Percentiles rank a stretch among this genome's conserved stretches.
Evolutionary conservation across 2,888 invertebrate species (phyloP).

Genomic region (Liodrosophila aerea): DNA sequence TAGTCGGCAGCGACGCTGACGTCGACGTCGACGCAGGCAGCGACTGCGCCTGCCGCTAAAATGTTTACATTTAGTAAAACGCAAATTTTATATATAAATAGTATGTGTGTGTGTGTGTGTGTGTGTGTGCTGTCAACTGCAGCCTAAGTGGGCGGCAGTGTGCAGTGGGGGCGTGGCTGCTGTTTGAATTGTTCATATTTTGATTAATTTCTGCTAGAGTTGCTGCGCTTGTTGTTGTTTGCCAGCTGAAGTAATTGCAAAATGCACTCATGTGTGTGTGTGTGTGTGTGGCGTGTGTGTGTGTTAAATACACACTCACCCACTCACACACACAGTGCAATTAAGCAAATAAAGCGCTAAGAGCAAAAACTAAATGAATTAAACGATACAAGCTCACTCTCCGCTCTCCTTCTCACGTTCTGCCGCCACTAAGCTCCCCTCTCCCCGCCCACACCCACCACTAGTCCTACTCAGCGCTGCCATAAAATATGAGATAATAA

Average conservation of each 20-base stretch:
- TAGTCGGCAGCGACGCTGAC: slow-evolving; percentile 20
- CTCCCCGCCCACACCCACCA: background rate
- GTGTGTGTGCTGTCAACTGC: slow-evolving; percentile 51
- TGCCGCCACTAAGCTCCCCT: background rate
- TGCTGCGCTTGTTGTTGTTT: slow-evolving; percentile 42
- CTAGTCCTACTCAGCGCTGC: slow-evolving; percentile 42
- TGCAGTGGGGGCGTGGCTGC: slow-evolving; percentile 9
- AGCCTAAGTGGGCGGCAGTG: slow-evolving; percentile 34
- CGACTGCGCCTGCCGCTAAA: slow-evolving; percentile 35
- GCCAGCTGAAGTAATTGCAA: slow-evolving; percentile 65
- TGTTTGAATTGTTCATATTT: slow-evolving; percentile 67
- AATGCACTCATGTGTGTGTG: slow-evolving; percentile 40
- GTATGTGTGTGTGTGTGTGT: slow-evolving; percentile 13
- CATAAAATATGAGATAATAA: slow-evolving; percentile 74
- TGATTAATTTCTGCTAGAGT: slow-evolving; percentile 60
- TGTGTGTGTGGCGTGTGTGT: slow-evolving; percentile 13
- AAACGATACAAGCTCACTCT: slow-evolving; percentile 46
- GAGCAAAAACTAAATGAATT: slow-evolving; percentile 67
- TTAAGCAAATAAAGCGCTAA: slow-evolving; percentile 66
- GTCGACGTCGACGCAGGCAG: slow-evolving; percentile 6
- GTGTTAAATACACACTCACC: slow-evolving; percentile 41
- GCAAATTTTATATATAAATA: slow-evolving; percentile 31
- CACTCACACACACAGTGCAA: slow-evolving; percentile 52
- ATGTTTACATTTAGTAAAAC: slow-evolving; percentile 67
- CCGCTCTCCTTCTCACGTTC: background rate